A percentile compares a stretch with the other conserved stretches of the same genome.
phyloP scores from a whole-genome alignment of 2,797 vertebrate genomes.

The Rallus crepitans region DNA sequence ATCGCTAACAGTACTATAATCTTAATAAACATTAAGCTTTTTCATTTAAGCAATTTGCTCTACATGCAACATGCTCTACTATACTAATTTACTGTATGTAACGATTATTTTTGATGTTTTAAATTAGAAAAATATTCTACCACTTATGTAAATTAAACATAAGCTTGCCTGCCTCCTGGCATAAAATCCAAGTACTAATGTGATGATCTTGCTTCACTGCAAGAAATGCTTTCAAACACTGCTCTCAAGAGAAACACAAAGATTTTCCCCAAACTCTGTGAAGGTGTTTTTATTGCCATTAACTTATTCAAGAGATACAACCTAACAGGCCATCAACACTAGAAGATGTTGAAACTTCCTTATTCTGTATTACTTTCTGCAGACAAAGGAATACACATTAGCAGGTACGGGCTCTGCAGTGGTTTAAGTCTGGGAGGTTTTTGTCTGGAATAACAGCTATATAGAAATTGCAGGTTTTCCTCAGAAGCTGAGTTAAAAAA shows the following conservation, averaged over 20 bases:
- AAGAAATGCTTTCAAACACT: background rate
- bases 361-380: background rate
- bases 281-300: background rate
- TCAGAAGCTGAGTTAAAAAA: background rate
- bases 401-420: background rate
- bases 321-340: background rate
- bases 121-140: background rate
- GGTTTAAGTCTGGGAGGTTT: background rate
- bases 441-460: background rate
- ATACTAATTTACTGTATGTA: background rate
- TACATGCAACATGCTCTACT: background rate
- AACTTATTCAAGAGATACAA: background rate
- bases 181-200: background rate
- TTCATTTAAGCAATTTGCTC: background rate
- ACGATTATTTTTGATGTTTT: background rate
- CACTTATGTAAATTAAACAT: background rate
- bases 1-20: background rate
- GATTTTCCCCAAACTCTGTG: background rate
- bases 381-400: background rate
- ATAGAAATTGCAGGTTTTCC: background rate
- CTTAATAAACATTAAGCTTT: background rate
- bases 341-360: background rate
- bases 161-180: background rate
- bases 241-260: background rate
- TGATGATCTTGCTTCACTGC: background rate